These are phyloP conservation scores for Malacosoma neustria DNA, from an alignment of 2,888 invertebrate species.

Conservation along the genomic window DNA sequence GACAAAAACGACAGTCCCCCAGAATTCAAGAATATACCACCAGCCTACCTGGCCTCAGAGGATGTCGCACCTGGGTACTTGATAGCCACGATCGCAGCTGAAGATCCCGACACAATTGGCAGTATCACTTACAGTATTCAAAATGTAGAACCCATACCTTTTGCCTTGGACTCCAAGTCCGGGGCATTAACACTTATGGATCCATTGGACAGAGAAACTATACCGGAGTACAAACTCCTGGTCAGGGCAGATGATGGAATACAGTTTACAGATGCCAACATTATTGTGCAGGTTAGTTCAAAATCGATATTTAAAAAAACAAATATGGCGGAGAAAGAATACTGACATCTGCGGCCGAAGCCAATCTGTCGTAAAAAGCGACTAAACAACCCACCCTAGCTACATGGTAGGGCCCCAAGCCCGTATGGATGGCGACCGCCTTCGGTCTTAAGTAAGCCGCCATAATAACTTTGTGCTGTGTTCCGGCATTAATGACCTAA, in stretches of 20 bases:
- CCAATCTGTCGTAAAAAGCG: no score
- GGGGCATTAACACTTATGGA: constrained; percentile 85
- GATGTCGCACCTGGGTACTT: constrained; percentile 88
- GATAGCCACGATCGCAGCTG: constrained; percentile 84
- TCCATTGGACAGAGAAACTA: constrained; percentile 88
- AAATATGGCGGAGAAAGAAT: no score
- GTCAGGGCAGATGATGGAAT: constrained; percentile 93
- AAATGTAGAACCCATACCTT: constrained; percentile 78
- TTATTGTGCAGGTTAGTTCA: constrained; percentile 83
- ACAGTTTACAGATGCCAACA: constrained; percentile 86
- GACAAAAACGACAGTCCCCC: constrained; percentile 98
- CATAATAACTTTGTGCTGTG: no score
- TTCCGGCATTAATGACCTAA: no score
- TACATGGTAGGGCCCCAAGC: no score
- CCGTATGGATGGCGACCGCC: no score
- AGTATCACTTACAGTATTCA: constrained; percentile 83
- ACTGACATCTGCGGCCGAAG: no score
- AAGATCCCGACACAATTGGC: constrained; percentile 90
- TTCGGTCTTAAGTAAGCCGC: no score
- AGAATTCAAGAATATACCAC: constrained; percentile 83
- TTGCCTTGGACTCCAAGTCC: constrained; percentile 80
- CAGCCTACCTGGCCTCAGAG: constrained; percentile 86
- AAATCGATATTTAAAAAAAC: background rate
- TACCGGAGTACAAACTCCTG: constrained; percentile 84
- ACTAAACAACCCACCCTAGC: no score